These are phyloP conservation scores for Meliscaeva auricollis DNA, from an alignment of 2,888 invertebrate species.

Conservation along the genomic window DNA sequence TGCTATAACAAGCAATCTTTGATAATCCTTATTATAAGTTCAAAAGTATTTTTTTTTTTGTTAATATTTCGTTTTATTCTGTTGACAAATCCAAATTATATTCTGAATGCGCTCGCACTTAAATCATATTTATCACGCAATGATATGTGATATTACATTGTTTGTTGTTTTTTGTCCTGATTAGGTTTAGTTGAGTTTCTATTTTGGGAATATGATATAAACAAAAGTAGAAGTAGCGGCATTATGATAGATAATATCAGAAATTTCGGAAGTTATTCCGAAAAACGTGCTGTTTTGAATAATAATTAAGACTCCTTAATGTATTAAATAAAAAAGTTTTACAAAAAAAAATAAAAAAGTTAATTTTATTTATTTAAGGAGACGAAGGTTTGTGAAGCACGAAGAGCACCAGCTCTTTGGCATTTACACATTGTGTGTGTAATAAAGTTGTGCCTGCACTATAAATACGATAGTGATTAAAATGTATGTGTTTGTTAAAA, in stretches of 20 bases:
- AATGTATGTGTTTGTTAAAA: no score
- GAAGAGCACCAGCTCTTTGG: no score
- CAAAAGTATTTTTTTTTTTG: not conserved
- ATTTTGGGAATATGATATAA: not conserved
- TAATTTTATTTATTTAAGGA: no score
- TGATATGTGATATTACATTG: not conserved
- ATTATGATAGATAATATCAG: not conserved
- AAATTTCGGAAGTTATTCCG: not conserved
- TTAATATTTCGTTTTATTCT: constrained; percentile 25
- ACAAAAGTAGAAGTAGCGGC: not conserved
- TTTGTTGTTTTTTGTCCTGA: constrained; percentile 16
- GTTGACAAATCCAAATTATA: constrained; percentile 35
- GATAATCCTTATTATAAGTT: constrained; percentile 1
- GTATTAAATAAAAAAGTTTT: no score
- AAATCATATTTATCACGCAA: constrained; percentile 48
- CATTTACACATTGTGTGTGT: no score
- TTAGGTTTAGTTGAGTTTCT: not conserved
- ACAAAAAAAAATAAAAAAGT: no score
- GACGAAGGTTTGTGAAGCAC: no score
- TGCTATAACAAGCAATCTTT: not conserved
- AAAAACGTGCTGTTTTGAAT: no score
- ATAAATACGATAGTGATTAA: no score
- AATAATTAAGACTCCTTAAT: no score
- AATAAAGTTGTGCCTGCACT: no score
- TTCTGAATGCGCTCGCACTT: constrained; percentile 13